Base-by-base conservation (phyloP, 2,113 vertebrate genomes). In the Phrynosoma blainvillii region DNA sequence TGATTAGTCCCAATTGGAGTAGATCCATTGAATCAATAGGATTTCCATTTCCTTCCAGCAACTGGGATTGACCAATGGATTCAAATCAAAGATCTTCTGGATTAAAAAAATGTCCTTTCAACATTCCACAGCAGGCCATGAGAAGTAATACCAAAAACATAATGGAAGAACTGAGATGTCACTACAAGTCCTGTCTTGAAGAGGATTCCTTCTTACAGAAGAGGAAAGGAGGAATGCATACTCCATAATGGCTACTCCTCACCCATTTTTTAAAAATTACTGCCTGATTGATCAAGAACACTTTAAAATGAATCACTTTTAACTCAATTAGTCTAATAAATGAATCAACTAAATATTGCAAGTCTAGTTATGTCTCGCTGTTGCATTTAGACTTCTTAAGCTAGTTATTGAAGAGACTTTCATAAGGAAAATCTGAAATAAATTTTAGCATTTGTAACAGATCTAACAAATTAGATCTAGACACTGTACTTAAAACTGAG, bases 111-210 rank as follows among this genome's bases (percentile, higher is more conserved):
- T 66, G 65, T 13, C 7, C 65, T 59, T 59, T 59, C 65, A 3
- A 66, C 20, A 13, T 66, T 5, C 65, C 5, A 66, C 65, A 66
- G 18, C 65, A 66, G 59, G 65, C 1, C 65, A 23, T 66, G 23
- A 13, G 18, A 66, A 66, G 2, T 66, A 25, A 20, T 66, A 25
- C 65, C 65, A 66, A 66, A 66, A 20, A 20, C 16, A 36, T 6
- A 47, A 5, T 5, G 42, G 42, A 47, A 47, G 42, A 47, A 47
- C n/a, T 32, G 4, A 32, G 71, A 13, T 36, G n/a, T 88, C 1
- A 77, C 85, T 87, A 66, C 78, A 79, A 68, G 32, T 40, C 87
- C 30, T 52, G 73, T 81, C n/a, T 65, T 36, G 79, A 32, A 81
- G 32, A 20, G 8, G 5, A 62, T 23, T 62, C 21, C n/a, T 18